Base-by-base conservation (phyloP, 37 sponge, comb jelly and placozoan species). In the Diacarnus erythraeanus region DNA sequence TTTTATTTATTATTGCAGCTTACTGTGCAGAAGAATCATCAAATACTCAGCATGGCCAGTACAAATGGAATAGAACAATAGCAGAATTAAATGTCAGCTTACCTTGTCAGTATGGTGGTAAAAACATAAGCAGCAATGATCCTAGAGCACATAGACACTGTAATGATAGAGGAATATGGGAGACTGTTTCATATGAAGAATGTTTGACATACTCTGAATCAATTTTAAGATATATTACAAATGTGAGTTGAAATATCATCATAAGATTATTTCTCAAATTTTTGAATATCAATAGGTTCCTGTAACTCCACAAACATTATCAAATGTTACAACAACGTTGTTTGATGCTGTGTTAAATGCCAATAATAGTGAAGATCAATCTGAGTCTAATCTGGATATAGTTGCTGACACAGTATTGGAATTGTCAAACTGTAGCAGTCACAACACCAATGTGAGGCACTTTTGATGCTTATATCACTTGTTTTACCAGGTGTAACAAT, bases 51-150 rank as follows among this genome's bases (percentile, higher is more conserved):
- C 57, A 54, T 42, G 74, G 74, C 41, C 27, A 20, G 6, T 74
- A 74, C 27, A 5, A 2, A 9, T 74, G 74, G 74, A 41, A 12
- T 42, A 51, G 74, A 27, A 74, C 57, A 22, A 33, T 2, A 31
- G 74, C 74, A 31, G 57, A 54, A 30, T 1, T 31, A 1, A 56
- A 47, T 54, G 1, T 56, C 33, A 54, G 47, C n/a, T 12, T 54
- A n/a, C 23, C 23, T 54, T 74, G 74, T 43, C 57, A 56, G 57
- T 54, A 74, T 74, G 74, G 74, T 42, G 74, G 57, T 27, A 3
- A 2, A 3, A n/a, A 42, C 1, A 20, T 10, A 31, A 44, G 74
- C 20, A 10, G 3, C 18, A 10, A 5, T 31, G 34, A 18, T 23
- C 57, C n/a, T 10, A 38, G 38, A 37, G 77, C 61, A 21, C 8